A percentile compares a stretch with the other conserved stretches of the same genome.
phyloP scores from a whole-genome alignment of 2,113 vertebrate genomes.

The Mormyrus lacerda region DNA sequence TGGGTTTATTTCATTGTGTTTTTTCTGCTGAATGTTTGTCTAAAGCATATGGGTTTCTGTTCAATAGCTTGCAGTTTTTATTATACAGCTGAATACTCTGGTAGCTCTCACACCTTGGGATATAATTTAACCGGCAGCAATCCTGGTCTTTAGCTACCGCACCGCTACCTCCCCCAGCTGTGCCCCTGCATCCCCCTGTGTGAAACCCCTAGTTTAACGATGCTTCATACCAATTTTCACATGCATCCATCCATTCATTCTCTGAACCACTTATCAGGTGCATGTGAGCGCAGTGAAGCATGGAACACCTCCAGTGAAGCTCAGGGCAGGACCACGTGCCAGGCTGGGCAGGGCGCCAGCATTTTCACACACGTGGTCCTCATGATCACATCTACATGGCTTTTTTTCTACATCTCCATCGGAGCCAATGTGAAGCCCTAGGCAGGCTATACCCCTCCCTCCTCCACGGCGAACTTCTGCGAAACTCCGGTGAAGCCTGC shows the following conservation, averaged over 20 bases:
- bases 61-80: not conserved
- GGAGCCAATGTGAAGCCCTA: not conserved
- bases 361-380: not conserved
- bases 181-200: conserved; percentile 19
- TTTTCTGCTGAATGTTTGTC: not conserved
- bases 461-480: not conserved
- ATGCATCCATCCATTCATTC: not conserved
- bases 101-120: not conserved
- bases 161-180: not conserved
- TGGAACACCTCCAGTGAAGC: not conserved
- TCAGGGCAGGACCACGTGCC: not conserved
- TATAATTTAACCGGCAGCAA: conserved; percentile 1
- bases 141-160: not conserved
- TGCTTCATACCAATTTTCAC: conserved; percentile 46
- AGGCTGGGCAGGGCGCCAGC: not conserved
- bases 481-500: not conserved
- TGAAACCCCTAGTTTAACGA: conserved; percentile 44
- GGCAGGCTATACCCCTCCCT: not conserved
- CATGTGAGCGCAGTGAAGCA: not conserved
- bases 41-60: not conserved
- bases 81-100: not conserved
- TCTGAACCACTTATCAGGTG: not conserved
- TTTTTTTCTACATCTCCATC: not conserved
- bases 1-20: not conserved
- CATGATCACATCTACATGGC: not conserved